These are phyloP conservation scores for Oasisia sp. DNA, from an alignment of 2,888 invertebrate genomes.

Conservation along the genomic window DNA sequence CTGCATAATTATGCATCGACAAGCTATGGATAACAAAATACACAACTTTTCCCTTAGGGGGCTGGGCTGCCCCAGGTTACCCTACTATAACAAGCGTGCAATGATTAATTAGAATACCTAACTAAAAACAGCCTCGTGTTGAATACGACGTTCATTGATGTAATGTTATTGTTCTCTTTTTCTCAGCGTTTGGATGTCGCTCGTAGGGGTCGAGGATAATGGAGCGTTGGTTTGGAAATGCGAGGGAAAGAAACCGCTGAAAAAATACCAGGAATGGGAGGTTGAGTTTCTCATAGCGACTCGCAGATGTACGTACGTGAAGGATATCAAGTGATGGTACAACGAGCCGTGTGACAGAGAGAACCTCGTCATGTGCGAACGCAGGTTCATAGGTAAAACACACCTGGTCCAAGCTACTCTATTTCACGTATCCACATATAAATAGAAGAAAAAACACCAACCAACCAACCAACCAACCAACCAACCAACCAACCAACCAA, in stretches of 20 bases:
- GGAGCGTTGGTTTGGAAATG: slow-evolving; percentile 8
- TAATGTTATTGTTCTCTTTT: not conserved
- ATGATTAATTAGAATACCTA: not conserved
- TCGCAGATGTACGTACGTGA: not conserved
- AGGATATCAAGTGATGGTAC: not conserved
- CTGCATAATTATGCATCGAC: too few species aligned
- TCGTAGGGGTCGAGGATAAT: not conserved
- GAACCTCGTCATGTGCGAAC: not conserved
- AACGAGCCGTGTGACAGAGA: not conserved
- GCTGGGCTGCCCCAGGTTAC: too few species aligned
- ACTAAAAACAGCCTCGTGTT: too few species aligned
- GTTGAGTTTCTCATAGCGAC: not conserved
- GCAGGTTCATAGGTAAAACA: not conserved
- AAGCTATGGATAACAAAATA: too few species aligned
- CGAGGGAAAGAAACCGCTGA: not conserved
- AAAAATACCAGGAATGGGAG: not conserved
- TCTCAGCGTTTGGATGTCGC: not conserved
- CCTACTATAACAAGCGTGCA: not conserved
- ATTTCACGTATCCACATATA: too few species aligned
- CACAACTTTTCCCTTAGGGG: too few species aligned
- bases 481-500: too few species aligned
- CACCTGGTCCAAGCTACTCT: too few species aligned
- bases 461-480: too few species aligned
- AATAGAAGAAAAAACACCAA: too few species aligned
- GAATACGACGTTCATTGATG: too few species aligned